Evolutionary conservation across 2,888 invertebrate genomes (phyloP).

Genomic region (Eupithecia exiguata): DNA sequence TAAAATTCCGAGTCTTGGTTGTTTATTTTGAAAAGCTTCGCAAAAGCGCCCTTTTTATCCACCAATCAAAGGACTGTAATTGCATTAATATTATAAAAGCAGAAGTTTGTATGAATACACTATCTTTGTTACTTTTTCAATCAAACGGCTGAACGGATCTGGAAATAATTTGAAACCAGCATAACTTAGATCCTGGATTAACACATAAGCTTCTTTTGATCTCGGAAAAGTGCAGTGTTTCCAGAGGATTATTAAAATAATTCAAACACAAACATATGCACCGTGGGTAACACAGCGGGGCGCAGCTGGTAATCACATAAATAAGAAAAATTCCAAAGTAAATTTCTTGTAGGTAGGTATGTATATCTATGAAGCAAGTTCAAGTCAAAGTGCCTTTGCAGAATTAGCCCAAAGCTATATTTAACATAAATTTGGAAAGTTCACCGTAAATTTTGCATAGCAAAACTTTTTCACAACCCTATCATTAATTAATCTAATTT

Average conservation of each 20-base stretch:
- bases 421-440: constrained; percentile 12
- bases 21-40: background rate
- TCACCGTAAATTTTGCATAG: background rate
- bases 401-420: background rate
- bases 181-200: no score
- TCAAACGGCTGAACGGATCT: background rate
- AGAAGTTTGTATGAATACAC: background rate
- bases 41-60: background rate
- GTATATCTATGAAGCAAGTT: no score
- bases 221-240: no score
- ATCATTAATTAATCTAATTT: constrained; percentile 21
- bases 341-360: no score
- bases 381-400: no score
- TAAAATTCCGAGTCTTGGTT: background rate
- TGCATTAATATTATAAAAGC: background rate
- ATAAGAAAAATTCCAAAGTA: no score
- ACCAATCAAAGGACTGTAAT: no score
- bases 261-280: background rate
- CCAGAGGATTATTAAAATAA: background rate
- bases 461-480: constrained; percentile 13
- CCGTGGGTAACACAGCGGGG: no score
- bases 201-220: no score
- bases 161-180: no score
- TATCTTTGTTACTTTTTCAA: background rate
- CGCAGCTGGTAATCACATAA: background rate